Base-by-base conservation (phyloP, 2,797 vertebrate genomes). In the Poecile montanus region DNA sequence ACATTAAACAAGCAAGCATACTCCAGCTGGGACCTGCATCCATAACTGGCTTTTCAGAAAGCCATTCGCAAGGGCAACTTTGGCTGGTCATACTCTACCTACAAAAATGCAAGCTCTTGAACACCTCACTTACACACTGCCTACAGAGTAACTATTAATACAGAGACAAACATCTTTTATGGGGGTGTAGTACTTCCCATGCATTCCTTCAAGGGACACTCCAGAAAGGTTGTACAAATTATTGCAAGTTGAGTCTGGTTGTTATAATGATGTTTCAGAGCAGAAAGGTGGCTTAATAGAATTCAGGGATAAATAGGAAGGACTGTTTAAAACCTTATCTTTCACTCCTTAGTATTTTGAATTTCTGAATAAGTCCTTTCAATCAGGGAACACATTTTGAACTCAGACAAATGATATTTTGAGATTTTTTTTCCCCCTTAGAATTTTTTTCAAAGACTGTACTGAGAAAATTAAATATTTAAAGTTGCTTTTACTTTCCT, bases 101-200 rank as follows among this genome's bases (percentile, higher is more conserved):
- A 63, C 40, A 84, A 63, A 92, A 76, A 76, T 84, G 66, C 32
- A 78, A 67, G 36, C 44, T 89, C 73, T 42, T 36, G 58, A 86
- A 76, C 71, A 63, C 40, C 44, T 82, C 81, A 83, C n/a, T 67
- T 85, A 56, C 78, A 85, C 75, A 22, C 19, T 85, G 85, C 93
- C 93, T 72, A 95, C 36, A 0, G 38, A 83, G 54, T 45, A 88
- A 74, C 90, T 91, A 90, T 79, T 93, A 93, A 94, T 82, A 95
- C 38, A 88, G 80, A 87, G 61, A 85, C 75, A 92, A 78, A 68
- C 84, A 85, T 93, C 89, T 95, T 85, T 77, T 40, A 34, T 72
- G 61, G 54, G n/a, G 50, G 84, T 51, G 63, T 57, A 83, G 20
- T 20, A 71, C 66, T 94, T 89, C 38, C 78, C 84, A 83, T 60